Base-by-base conservation (phyloP, 2,888 invertebrate species). In the Chaitophorus viminalis region DNA sequence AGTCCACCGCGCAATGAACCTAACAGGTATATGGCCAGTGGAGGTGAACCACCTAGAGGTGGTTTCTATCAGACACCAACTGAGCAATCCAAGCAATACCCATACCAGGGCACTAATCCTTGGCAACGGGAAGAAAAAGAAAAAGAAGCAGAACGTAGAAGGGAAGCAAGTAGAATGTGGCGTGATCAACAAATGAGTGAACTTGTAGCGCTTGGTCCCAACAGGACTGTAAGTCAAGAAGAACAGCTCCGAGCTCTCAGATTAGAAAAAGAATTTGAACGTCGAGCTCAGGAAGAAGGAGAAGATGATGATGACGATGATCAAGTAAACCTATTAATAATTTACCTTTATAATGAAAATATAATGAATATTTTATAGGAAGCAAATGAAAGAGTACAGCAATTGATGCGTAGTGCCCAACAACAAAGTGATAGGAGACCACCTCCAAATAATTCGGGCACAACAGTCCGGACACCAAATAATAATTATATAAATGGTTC, bases 41-140 rank as follows among this genome's bases (percentile, higher is more conserved):
- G 91, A 89, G 91, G 91, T 75, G 91, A 91, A 89, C 90, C 90
- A 89, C 91, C 91, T 0, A 94, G 95, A 90, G 95, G 95, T 90
- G 94, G 94, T 52, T 95, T 95, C 91, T 94, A 95, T 92, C 92
- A 93, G 4, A 92, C 90, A 88, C 92, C 90, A 18, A 91, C 91
- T n/a, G 92, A 92, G 25, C 92, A 91, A 72, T 91, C 91, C 33
- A 91, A 92, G 31, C 92, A 92, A 89, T 92, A 92, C 90, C 92
- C 92, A 78, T 92, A 90, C 88, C 90, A 92, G 89, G 92, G 92
- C 52, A 91, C 94, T 90, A 96, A 96, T 93, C 97, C 98, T 1
- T 98, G 98, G 98, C 97, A 97, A 90, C 93, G 97, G 46, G 98
- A 98, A 92, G 97, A 97, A 91, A 94, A 96, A 90, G 98, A 98